A percentile compares a stretch with the other conserved stretches of the same genome.
Conservation (phyloP, 2,888 invertebrate genomes). For the Micoletzkya japonica region DNA sequence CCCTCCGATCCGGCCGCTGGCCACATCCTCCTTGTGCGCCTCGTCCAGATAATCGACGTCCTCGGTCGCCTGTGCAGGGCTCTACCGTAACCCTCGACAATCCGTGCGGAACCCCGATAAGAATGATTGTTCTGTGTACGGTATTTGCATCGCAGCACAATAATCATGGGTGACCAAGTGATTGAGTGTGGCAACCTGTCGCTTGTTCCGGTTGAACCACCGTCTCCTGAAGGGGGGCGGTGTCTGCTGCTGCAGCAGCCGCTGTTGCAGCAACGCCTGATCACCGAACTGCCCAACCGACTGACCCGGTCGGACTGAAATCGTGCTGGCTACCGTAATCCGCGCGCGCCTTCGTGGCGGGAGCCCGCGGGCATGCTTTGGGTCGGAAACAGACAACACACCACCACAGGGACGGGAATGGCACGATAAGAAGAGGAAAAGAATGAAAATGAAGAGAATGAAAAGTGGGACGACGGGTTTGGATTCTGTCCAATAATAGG, state of each 20-base stretch:
- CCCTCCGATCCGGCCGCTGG: not conserved
- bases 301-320: constrained; percentile 15
- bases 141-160: too few relatives aligned
- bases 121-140: not conserved
- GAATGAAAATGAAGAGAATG: too few relatives aligned
- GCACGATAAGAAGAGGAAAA: too few relatives aligned
- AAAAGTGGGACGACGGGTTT: too few relatives aligned
- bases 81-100: not conserved
- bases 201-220: constrained; percentile 6
- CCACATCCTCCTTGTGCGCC: constrained; percentile 11
- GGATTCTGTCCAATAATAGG: too few relatives aligned
- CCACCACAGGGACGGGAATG: too few relatives aligned
- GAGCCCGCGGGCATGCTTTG: too few relatives aligned
- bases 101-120: not conserved
- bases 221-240: constrained; percentile 2
- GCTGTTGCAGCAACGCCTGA: not conserved
- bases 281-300: too few relatives aligned
- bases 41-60: constrained; percentile 25
- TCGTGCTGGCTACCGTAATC: constrained; percentile 4
- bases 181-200: too few relatives aligned
- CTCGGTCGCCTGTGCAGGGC: too few relatives aligned
- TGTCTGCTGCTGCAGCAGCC: not conserved
- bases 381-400: too few relatives aligned
- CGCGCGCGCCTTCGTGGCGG: not conserved
- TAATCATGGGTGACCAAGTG: too few relatives aligned